These are phyloP conservation scores for Acromyrmex charruanus DNA, from an alignment of 1,140 invertebrate species.

Conservation along the genomic window DNA sequence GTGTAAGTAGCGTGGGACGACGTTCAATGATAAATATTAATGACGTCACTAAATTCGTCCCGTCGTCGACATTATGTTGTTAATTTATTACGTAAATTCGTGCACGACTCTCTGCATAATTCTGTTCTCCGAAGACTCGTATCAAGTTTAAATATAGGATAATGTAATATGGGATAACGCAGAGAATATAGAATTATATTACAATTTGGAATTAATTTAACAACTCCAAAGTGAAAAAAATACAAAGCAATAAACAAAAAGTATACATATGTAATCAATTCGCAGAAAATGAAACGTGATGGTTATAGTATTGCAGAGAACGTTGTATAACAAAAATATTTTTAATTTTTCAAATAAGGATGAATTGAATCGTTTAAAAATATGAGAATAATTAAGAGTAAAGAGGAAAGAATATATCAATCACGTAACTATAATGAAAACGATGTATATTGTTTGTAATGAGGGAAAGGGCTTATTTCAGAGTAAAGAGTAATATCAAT, in stretches of 20 bases:
- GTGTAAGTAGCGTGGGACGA: neutral
- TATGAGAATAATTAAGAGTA: neutral
- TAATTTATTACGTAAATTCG: constrained; percentile 41
- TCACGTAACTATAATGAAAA: neutral
- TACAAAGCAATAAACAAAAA: neutral
- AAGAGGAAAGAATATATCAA: neutral
- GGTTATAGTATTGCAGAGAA: neutral
- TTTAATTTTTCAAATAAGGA: neutral
- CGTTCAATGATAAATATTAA: constrained; percentile 41
- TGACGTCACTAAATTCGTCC: neutral
- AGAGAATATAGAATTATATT: constrained; percentile 3
- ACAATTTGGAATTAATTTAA: constrained; percentile 18
- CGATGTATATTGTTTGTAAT: neutral
- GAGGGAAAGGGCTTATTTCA: neutral
- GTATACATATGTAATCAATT: neutral
- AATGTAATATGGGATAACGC: neutral
- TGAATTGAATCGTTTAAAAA: neutral
- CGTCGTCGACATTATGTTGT: neutral
- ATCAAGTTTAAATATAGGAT: constrained; percentile 14
- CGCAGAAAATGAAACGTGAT: neutral
- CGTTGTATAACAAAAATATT: neutral
- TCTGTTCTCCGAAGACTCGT: constrained; percentile 3
- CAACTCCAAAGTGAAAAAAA: neutral
- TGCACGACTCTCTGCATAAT: constrained; percentile 12
- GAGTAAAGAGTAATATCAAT: neutral